Evolutionary conservation across 2,888 invertebrate species (phyloP), one percentile per base, ranked within the genome.

Genomic region (Abrostola triplasia): DNA sequence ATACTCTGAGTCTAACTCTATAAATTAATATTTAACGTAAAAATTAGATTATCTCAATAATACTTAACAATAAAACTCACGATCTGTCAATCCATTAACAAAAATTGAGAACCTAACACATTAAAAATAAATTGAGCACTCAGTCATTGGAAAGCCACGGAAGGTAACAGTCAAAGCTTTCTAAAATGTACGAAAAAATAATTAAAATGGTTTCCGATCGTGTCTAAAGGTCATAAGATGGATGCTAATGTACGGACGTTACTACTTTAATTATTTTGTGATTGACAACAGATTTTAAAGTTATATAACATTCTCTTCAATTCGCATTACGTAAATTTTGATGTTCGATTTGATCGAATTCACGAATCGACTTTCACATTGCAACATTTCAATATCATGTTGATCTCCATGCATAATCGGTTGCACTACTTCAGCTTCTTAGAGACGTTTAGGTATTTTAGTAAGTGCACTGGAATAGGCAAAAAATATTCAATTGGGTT

Each of bases 331-430:
- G 61, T 77, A 66, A 63, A 72, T 63, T 67, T 76, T 63, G 48
- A 61, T 65, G 63, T 70, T 62, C 70, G 79, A 59, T 65, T 59
- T 55, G 79, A 64, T 77, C 63, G 72, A 73, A 61, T 73, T 67
- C 64, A 61, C 56, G 57, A 70, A 62, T 52, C 65, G 51, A 76
- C 79, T 80, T 80, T 81, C 81, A 60, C 44, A 48, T 78, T 79
- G 62, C 68, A 70, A 60, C 65, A 77, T 67, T 63, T 72, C 37
- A 67, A 66, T 59, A 70, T 59, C 65, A 77, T 67, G 61, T 72
- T 36, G 68, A 66, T 59, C 67, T 36, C 60, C 63, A 68, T 66
- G 56, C 55, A 76, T 59, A 71, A 73, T 71, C 53, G 59, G 6
- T 52, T 67, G 68, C 70, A 80, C 64, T 60, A 70, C 63, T 68